Evolutionary conservation across 2,888 invertebrate species (phyloP).

Genomic region (Sarcophaga carnaria): DNA sequence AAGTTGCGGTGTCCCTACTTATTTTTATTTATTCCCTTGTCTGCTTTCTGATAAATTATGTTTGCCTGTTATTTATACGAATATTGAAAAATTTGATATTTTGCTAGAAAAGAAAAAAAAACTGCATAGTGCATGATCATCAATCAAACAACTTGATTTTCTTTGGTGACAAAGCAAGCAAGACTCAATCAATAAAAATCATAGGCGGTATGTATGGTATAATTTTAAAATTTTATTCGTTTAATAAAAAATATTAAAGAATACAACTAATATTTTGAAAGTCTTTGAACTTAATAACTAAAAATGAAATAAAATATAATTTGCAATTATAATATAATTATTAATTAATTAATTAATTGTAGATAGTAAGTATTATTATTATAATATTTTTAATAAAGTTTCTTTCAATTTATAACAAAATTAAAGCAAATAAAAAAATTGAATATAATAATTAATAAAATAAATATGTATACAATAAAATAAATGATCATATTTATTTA

Average conservation of each 20-base stretch:
- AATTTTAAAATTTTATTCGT: slow-evolving; percentile 43
- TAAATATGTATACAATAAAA: slow-evolving; percentile 46
- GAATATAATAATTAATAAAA: not conserved
- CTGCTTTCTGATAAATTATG: too few relatives aligned
- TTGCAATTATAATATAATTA: slow-evolving; percentile 7
- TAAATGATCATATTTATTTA: not conserved
- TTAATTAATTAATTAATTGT: too few relatives aligned
- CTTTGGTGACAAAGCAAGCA: not conserved
- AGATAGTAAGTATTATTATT: too few relatives aligned
- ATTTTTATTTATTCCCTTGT: too few relatives aligned
- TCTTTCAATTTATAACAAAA: slow-evolving; percentile 37
- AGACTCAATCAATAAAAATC: too few relatives aligned
- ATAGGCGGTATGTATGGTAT: not conserved
- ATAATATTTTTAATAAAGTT: too few relatives aligned
- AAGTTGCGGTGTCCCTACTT: too few relatives aligned
- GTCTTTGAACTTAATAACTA: slow-evolving; percentile 40
- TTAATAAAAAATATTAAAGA: not conserved
- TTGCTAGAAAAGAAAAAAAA: too few relatives aligned
- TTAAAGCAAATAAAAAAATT: slow-evolving; percentile 29
- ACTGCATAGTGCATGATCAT: too few relatives aligned
- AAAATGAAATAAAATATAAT: slow-evolving; percentile 15
- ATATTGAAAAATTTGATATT: not conserved
- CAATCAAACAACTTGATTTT: not conserved
- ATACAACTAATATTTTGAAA: slow-evolving; percentile 32
- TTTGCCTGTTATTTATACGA: not conserved